A percentile compares a stretch with the other conserved stretches of the same genome.
Conservation (phyloP, 1,140 invertebrate genomes). For the Samia ricini region DNA sequence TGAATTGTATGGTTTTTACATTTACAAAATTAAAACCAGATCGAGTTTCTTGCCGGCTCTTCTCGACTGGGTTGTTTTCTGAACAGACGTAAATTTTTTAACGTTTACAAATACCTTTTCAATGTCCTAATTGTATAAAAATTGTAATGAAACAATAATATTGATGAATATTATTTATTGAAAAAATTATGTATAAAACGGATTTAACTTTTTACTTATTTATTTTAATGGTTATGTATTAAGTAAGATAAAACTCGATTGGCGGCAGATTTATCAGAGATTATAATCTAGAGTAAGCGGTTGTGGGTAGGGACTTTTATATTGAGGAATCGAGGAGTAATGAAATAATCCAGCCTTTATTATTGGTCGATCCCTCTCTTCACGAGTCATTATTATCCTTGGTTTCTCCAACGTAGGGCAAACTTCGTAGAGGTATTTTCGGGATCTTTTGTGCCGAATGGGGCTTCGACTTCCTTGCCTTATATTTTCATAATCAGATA, state of each 20-base stretch:
- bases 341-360: conserved; percentile 25
- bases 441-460: conserved; percentile 18
- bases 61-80: no score
- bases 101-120: no score
- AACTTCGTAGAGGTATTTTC: conserved; percentile 2
- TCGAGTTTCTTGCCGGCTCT: no score
- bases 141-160: background rate
- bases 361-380: conserved; percentile 21
- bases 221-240: no score
- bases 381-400: conserved; percentile 13
- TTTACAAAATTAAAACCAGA: no score
- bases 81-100: no score
- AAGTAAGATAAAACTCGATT: no score
- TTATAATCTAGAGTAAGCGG: background rate
- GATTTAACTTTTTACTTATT: no score
- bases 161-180: background rate
- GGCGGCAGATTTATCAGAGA: no score
- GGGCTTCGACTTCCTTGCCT: conserved; percentile 14
- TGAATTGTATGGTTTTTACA: no score
- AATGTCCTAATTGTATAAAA: background rate
- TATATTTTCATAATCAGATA: conserved; percentile 6
- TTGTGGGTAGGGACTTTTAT: conserved; percentile 21
- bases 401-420: conserved; percentile 24
- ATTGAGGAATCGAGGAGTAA: conserved; percentile 27
- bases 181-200: background rate